These are phyloP conservation scores for Macrostomum lignano DNA, from an alignment of 1,140 invertebrate species.

Conservation along the genomic window DNA sequence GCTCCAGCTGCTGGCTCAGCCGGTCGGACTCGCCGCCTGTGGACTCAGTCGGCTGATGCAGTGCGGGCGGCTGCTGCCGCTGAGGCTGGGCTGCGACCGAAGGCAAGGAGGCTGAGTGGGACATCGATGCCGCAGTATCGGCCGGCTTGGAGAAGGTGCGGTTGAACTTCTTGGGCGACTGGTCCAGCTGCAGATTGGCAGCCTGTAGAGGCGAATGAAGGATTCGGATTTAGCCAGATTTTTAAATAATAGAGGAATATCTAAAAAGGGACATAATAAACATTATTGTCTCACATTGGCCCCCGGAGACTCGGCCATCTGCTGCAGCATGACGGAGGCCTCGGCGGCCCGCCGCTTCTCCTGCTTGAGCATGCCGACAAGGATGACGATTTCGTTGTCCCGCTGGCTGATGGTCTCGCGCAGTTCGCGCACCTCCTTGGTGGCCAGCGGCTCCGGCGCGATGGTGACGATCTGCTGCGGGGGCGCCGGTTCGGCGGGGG, in stretches of 20 bases:
- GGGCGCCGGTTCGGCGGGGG: conserved; percentile 3
- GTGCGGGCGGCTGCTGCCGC: too few relatives aligned
- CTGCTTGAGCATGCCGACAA: conserved; percentile 26
- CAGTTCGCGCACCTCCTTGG: conserved; percentile 15
- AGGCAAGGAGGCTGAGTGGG: too few relatives aligned
- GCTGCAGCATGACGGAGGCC: conserved; percentile 5
- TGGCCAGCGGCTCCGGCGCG: neutral
- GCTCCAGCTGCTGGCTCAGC: neutral
- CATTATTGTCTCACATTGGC: neutral
- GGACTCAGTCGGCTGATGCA: too few relatives aligned
- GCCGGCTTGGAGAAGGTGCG: too few relatives aligned
- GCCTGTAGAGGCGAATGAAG: neutral
- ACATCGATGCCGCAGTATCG: too few relatives aligned
- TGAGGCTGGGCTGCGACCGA: too few relatives aligned
- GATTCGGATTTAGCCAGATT: too few relatives aligned
- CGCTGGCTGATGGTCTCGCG: conserved; percentile 20
- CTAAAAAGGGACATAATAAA: conserved; percentile 1
- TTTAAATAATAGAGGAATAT: too few relatives aligned
- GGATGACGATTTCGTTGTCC: conserved; percentile 29
- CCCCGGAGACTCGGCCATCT: too few relatives aligned
- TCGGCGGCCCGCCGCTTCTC: conserved; percentile 18
- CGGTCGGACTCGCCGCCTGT: conserved; percentile 7
- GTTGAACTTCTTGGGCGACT: neutral
- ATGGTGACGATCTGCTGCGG: conserved; percentile 2
- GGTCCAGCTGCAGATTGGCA: neutral